Evolutionary conservation across 1,140 invertebrate genomes (phyloP).

Genomic region (Oscheius sp.): DNA sequence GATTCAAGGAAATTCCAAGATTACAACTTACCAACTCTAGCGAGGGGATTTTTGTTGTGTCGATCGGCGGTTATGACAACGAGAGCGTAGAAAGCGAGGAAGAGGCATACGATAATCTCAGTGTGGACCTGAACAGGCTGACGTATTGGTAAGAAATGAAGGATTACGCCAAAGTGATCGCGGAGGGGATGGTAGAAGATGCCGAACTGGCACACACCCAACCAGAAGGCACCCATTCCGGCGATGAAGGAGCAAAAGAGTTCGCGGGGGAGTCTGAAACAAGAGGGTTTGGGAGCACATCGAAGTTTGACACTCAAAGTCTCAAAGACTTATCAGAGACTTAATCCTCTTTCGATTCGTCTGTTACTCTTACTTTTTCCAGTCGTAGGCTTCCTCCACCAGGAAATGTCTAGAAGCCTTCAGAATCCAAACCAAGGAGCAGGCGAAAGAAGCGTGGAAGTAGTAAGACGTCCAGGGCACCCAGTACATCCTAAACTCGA

Average conservation of each 20-base stretch:
- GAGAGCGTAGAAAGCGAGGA: conserved; percentile 50
- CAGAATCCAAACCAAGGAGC: conserved; percentile 73
- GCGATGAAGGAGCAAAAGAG: conserved; percentile 50
- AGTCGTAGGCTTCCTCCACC: conserved; percentile 63
- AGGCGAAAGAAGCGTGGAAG: conserved; percentile 75
- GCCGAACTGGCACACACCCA: conserved; percentile 48
- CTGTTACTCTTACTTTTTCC: conserved; percentile 60
- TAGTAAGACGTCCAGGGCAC: conserved; percentile 77
- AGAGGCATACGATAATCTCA: conserved; percentile 49
- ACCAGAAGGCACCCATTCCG: conserved; percentile 53
- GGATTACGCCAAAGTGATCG: conserved; percentile 54
- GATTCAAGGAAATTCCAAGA: background rate
- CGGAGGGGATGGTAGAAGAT: conserved; percentile 54
- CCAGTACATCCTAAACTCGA: conserved; percentile 70
- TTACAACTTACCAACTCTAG: conserved; percentile 14
- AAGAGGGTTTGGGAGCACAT: background rate
- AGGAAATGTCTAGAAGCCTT: conserved; percentile 64
- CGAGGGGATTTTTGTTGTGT: conserved; percentile 39
- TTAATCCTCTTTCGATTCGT: background rate
- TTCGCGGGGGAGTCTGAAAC: conserved; percentile 47
- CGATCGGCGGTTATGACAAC: conserved; percentile 53
- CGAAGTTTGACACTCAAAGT: background rate
- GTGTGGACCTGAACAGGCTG: conserved; percentile 49
- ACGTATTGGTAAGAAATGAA: no score
- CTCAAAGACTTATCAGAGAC: background rate